Base-by-base conservation (phyloP, 2,113 vertebrate genomes). In the Strix aluco region DNA sequence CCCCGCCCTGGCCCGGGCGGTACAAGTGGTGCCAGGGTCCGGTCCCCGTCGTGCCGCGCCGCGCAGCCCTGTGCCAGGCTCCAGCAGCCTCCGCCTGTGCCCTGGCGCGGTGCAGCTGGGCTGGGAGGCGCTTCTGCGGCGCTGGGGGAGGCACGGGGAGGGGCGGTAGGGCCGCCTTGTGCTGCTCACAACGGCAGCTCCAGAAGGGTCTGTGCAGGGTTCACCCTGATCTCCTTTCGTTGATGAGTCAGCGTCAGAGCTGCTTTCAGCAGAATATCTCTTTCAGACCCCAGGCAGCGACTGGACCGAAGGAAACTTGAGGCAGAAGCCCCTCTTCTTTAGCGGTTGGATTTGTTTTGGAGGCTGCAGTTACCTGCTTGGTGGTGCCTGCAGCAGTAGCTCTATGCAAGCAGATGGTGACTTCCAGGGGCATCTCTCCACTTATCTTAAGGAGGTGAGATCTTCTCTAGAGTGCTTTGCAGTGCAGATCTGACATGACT, bases 371-470 rank as follows among this genome's bases (percentile, higher is more conserved):
- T 26, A 47, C 15, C 23, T 63, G 32, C 32, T 38, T 26, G 36
- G 36, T 46, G 42, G 79, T 83, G 40, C 36, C 66, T 70, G 71
- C 67, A 32, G 58, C 58, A 32, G 10, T 13, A 49, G 32, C 25
- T 52, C 15, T 66, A 1, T 11, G 15, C 40, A 38, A 30, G 40
- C 58, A 66, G 51, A n/a, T 25, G 1, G 57, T 88, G 81, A 63
- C 29, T 90, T 91, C 59, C 61, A 58, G 38, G 51, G 65, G 19
- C 61, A 46, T 52, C 69, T 59, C 34, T 62, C 30, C 3, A 2
- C 57, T 91, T 86, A 69, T 81, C 2, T 34, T 75, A 69, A 54
- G 88, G 51, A 97, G 95, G 95, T 97, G 83, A 97, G 95, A 13
- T 92, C 32, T 79, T 81, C 23, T 51, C 12, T 66, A 66, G 49